Percentiles rank a stretch among this genome's conserved stretches.
phyloP scores from a whole-genome alignment of 1,140 invertebrate genomes.

The Pectinophora gossypiella region DNA sequence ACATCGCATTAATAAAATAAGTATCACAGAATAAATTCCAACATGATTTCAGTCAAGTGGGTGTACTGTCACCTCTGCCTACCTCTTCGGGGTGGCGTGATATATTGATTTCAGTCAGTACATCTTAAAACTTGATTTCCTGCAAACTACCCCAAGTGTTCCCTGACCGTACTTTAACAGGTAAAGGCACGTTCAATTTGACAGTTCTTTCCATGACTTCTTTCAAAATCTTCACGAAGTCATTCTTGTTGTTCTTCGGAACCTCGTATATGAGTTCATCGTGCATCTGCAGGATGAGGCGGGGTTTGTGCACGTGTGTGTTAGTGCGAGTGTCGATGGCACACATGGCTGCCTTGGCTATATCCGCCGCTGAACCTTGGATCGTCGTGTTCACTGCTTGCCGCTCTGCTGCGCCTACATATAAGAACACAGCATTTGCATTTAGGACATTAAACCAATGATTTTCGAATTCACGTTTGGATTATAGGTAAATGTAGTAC shows the following conservation, averaged over 20 bases:
- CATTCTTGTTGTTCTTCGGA: constrained; percentile 74
- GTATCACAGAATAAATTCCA: too few species aligned
- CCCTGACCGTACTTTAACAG: constrained; percentile 91
- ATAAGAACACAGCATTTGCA: neutral
- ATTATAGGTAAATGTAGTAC: too few species aligned
- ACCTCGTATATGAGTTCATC: constrained; percentile 98
- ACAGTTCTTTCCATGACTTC: constrained; percentile 88
- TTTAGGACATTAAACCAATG: constrained; percentile 8
- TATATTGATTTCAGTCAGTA: too few species aligned
- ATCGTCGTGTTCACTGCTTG: constrained; percentile 97
- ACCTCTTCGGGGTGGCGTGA: too few species aligned
- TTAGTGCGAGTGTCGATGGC: constrained; percentile 83
- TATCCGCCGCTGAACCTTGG: constrained; percentile 96
- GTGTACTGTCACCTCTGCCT: too few species aligned
- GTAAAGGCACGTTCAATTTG: constrained; percentile 84
- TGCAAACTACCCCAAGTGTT: constrained; percentile 85
- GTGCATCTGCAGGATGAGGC: constrained; percentile 92
- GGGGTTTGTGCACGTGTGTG: constrained; percentile 58
- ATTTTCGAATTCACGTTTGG: too few species aligned
- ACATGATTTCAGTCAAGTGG: too few species aligned
- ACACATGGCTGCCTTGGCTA: constrained; percentile 94
- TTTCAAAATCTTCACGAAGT: constrained; percentile 82
- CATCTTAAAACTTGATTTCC: constrained; percentile 51
- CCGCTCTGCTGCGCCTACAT: constrained; percentile 90
- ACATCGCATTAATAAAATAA: too few species aligned